Evolutionary conservation across 2,888 invertebrate species (phyloP).

Genomic region (Andrena chrysosceles): DNA sequence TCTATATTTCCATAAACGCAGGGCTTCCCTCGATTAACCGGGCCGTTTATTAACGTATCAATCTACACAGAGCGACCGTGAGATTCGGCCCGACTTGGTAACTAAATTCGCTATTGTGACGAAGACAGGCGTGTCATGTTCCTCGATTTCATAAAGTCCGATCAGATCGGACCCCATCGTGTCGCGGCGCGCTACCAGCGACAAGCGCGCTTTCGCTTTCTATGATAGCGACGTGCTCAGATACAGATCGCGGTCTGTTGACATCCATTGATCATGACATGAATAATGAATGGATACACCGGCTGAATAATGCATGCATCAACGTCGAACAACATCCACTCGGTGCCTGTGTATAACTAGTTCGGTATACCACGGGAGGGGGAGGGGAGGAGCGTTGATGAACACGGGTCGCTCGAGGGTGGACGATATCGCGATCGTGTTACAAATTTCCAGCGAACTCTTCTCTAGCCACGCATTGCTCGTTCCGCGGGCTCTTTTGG

Average conservation of each 20-base stretch:
- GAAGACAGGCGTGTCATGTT: constrained; percentile 16
- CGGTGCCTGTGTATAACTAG: constrained; percentile 68
- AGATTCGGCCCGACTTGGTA: background rate
- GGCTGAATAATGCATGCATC: constrained; percentile 81
- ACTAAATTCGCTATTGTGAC: constrained; percentile 23
- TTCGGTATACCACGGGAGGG: constrained; percentile 37
- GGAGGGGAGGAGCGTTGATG: constrained; percentile 55
- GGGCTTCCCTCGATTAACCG: constrained; percentile 4
- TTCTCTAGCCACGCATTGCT: background rate
- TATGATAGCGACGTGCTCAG: constrained; percentile 68
- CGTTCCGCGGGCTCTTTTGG: background rate
- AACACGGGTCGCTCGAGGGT: constrained; percentile 50
- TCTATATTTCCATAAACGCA: background rate
- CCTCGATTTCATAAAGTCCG: constrained; percentile 41
- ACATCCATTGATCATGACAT: constrained; percentile 81
- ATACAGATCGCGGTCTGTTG: constrained; percentile 80
- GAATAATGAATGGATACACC: constrained; percentile 81
- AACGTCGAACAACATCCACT: constrained; percentile 75
- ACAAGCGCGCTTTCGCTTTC: constrained; percentile 68
- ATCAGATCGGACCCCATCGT: constrained; percentile 1
- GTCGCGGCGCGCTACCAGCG: constrained; percentile 30
- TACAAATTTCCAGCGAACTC: constrained; percentile 9
- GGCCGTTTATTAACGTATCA: constrained; percentile 29
- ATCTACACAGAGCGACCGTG: background rate
- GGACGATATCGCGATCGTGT: constrained; percentile 43